phyloP scores from a whole-genome alignment of 1,140 invertebrate genomes.

The Agrypnia vestita region DNA sequence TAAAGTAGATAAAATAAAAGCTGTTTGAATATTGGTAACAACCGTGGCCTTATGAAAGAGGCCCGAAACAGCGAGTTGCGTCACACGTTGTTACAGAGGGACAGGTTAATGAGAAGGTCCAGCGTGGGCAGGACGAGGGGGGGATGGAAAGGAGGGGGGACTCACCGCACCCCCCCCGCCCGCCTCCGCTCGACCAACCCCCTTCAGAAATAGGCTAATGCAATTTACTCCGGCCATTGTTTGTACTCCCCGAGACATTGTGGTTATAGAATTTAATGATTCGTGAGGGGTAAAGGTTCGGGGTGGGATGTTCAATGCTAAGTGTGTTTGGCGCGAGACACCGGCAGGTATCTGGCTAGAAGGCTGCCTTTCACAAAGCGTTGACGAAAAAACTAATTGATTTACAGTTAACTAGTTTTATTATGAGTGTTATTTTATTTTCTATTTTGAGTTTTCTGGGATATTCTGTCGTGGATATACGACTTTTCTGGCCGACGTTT shows the following conservation, averaged over 20 bases:
- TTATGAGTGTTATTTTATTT: no score
- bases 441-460: no score
- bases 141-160: no score
- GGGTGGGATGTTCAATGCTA: neutral
- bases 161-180: neutral
- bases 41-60: no score
- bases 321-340: neutral
- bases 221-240: conserved; percentile 61
- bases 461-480: no score
- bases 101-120: conserved; percentile 60
- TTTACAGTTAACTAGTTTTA: no score
- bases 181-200: neutral
- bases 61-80: neutral
- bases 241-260: conserved; percentile 61
- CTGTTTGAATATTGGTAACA: no score
- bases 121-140: neutral
- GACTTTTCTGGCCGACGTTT: no score
- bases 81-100: conserved; percentile 35
- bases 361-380: no score
- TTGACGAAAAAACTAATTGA: no score
- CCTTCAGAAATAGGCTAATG: conserved; percentile 56
- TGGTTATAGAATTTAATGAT: conserved; percentile 62
- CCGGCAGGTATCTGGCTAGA: no score
- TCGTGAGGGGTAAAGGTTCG: conserved; percentile 53
- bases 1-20: no score